phyloP scores from a whole-genome alignment of 2,888 invertebrate genomes.

The Chymomyza fuscimana region DNA sequence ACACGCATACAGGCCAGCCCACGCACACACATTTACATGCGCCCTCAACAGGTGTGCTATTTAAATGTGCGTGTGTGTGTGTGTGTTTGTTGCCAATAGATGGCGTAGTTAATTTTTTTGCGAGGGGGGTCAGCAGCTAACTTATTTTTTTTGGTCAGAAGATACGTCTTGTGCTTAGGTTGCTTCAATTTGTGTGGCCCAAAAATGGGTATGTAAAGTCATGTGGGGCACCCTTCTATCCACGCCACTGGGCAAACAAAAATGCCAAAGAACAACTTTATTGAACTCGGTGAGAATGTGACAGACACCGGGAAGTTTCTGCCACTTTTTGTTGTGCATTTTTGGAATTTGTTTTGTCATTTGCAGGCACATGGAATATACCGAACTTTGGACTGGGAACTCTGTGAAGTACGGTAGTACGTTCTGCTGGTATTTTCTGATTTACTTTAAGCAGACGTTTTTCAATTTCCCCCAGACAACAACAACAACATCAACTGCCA shows the following conservation, averaged over 20 bases:
- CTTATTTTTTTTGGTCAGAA: too few species aligned
- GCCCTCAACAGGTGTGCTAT: not conserved
- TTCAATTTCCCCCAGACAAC: constrained; percentile 61
- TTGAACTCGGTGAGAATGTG: constrained; percentile 55
- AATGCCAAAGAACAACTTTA: constrained; percentile 51
- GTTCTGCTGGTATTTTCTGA: not conserved
- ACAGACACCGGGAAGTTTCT: constrained; percentile 43
- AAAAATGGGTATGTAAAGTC: too few species aligned
- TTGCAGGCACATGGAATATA: constrained; percentile 33
- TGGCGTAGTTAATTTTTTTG: not conserved
- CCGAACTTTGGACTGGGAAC: not conserved
- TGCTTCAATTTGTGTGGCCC: too few species aligned
- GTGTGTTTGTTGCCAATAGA: not conserved
- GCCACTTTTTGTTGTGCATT: constrained; percentile 13
- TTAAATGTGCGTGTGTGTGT: not conserved
- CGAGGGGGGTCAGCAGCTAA: not conserved
- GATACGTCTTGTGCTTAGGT: too few species aligned
- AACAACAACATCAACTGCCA: not conserved
- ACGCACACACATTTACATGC: not conserved
- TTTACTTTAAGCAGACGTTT: constrained; percentile 36
- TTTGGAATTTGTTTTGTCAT: constrained; percentile 40
- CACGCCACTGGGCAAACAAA: not conserved
- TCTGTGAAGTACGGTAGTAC: not conserved
- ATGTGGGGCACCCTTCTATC: not conserved
- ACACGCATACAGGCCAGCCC: not conserved